Evolutionary conservation across 2,888 invertebrate genomes (phyloP), one percentile per base, ranked within the genome.

Genomic region (Metellina segmentata): DNA sequence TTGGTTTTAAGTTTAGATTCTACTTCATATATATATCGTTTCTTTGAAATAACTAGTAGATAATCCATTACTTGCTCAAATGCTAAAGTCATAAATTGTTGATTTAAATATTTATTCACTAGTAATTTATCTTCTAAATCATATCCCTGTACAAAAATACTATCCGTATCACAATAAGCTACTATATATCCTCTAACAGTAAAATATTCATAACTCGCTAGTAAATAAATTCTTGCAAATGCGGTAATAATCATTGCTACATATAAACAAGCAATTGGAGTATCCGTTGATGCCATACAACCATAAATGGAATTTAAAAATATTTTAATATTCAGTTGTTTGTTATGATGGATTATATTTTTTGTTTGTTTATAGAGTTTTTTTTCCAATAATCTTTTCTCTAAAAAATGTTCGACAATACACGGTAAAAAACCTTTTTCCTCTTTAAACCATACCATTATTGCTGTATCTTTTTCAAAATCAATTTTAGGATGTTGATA

Each of bases 301-400:
- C 90, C 90, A 19, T 90, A 90, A 11, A 90, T 78, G 11, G 90
- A 90, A 81, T 90, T 90, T 69, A 90, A 49, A 74, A 90, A 53
- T 7, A 90, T 48, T 79, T 90, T 90, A 7, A 85, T 74, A 71
- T 82, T 72, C 13, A 78, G 19, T 52, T 90, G 90, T 8, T 74
- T 82, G 8, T 90, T 90, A 16, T 90, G 53, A 85, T 90, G 85
- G 19, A 78, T 85, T 8, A 90, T 51, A 49, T 90, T 72, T 19
- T 72, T 53, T 7, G 71, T 85, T 19, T 79, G n/a, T 20, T 78
- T 70, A 48, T 20, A 79, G 7, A 53, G 13, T 0, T 6, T 74
- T 61, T 88, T 77, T 48, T 81, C 78, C 1, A 49, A 6, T 48
- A 20, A 9, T 70, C 90, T 70, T 52, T 83, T 75, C 11, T 79